Evolutionary conservation across 2,888 invertebrate species (phyloP), one percentile per base, ranked within the genome.

Genomic region (Macaria liturata): DNA sequence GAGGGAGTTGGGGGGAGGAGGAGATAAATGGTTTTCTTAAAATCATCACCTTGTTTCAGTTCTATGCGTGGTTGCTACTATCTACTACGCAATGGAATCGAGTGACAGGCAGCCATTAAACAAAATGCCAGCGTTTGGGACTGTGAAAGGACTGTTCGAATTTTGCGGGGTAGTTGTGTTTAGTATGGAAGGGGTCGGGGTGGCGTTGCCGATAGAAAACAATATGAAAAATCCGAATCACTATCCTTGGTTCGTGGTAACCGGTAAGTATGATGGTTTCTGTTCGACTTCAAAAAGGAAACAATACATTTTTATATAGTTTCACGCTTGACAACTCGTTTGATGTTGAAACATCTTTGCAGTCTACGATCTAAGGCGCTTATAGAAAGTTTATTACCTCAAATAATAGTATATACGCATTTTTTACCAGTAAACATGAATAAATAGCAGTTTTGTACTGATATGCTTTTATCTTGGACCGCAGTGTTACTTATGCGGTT

Each of bases 131-230:
- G 82, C 72, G 0, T 90, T 86, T 84, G 88, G 87, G 46, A 71
- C 78, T 7, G 70, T 72, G 0, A 56, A 77, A 0, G 89, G 90
- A 0, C 86, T 89, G 68, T 89, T 90, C 58, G 88, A 90, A 74
- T 94, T 94, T 72, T 93, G 93, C 60, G 94, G 94, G 9, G 93
- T 93, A 0, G 93, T 92, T 1, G 89, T 94, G 9, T 94, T 94
- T 68, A 93, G 93, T 51, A 88, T 94, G 86, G 94, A 94, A 75
- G 90, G 91, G 0, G 77, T 91, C 0, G 91, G 91, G 1, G 90
- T 91, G 0, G 85, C 88, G 0, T 58, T 91, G 32, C 89, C 91
- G 0, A 90, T 91, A 48, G 91, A 91, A 58, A 91, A 91, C 56
- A 88, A 88, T 45, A 90, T 91, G 91, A 84, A 78, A 42, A 74